A percentile compares a stretch with the other conserved stretches of the same genome.
These are phyloP conservation scores for Lepidocyrtoides sp. DNA, from an alignment of 2,888 invertebrate genomes.

Conservation along the genomic window DNA sequence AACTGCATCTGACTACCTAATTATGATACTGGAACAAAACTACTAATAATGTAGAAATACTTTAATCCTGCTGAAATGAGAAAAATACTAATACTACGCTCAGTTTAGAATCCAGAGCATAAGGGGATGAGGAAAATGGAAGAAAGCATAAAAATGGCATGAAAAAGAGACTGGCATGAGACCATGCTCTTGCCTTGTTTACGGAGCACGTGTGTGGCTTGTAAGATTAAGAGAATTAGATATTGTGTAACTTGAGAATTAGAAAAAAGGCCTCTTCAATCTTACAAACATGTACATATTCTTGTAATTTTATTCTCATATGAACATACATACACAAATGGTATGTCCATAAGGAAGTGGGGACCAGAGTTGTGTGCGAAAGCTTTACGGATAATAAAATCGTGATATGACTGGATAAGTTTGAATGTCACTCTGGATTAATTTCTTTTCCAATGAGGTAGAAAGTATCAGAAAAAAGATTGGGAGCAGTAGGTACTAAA, in stretches of 20 bases:
- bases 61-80: background rate
- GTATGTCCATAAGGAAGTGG: no score
- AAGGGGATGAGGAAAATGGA: no score
- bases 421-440: background rate
- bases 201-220: background rate
- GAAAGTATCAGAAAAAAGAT: no score
- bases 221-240: conserved; percentile 23
- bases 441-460: background rate
- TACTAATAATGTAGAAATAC: no score
- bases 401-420: background rate
- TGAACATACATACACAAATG: no score
- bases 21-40: background rate
- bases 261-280: background rate
- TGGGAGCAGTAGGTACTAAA: no score
- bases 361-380: background rate
- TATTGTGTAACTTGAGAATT: conserved; percentile 8
- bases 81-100: background rate
- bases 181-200: background rate
- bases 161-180: background rate
- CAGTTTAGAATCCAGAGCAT: no score
- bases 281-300: no score
- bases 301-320: no score
- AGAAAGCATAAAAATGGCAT: background rate
- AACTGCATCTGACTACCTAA: background rate
- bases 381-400: background rate